A percentile compares a stretch with the other conserved stretches of the same genome.
Conservation (phyloP, 1,140 invertebrate genomes). For the Papilio polyxenes region DNA sequence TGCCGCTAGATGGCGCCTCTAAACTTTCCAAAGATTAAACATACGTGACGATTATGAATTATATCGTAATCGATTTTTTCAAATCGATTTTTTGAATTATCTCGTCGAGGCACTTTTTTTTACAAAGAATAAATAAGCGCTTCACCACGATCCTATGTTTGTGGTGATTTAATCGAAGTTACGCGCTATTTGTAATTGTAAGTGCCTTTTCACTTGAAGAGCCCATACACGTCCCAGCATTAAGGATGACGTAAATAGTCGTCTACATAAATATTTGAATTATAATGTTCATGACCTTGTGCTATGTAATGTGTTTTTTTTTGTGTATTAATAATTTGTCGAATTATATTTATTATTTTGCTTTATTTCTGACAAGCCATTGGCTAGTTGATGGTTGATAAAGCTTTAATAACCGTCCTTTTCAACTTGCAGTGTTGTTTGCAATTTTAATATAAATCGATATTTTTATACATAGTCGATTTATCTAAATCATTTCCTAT, state of each 20-base stretch:
- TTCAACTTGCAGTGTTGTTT: not conserved
- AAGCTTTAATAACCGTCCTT: constrained; percentile 20
- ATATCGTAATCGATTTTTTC: not conserved
- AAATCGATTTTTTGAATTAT: not conserved
- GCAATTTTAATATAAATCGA: not conserved
- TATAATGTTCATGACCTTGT: too few relatives aligned
- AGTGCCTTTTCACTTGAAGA: not conserved
- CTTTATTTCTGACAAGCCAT: not conserved
- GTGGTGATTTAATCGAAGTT: not conserved
- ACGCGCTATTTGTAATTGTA: not conserved
- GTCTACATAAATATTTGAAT: not conserved
- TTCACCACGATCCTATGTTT: not conserved
- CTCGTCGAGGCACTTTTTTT: not conserved
- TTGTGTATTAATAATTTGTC: not conserved
- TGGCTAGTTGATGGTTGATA: not conserved
- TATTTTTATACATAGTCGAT: constrained; percentile 25
- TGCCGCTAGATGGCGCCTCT: not conserved
- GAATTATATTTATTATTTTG: not conserved
- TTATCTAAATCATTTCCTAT: not conserved
- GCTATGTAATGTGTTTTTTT: not conserved
- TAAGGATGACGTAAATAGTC: not conserved
- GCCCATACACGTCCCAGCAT: not conserved
- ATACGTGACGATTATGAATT: constrained; percentile 21
- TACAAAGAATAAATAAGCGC: not conserved
- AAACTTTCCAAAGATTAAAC: constrained; percentile 2